Percentiles rank a stretch among this genome's conserved stretches.
Evolutionary conservation across 2,888 invertebrate genomes (phyloP).

Genomic region (Ophion costatus): DNA sequence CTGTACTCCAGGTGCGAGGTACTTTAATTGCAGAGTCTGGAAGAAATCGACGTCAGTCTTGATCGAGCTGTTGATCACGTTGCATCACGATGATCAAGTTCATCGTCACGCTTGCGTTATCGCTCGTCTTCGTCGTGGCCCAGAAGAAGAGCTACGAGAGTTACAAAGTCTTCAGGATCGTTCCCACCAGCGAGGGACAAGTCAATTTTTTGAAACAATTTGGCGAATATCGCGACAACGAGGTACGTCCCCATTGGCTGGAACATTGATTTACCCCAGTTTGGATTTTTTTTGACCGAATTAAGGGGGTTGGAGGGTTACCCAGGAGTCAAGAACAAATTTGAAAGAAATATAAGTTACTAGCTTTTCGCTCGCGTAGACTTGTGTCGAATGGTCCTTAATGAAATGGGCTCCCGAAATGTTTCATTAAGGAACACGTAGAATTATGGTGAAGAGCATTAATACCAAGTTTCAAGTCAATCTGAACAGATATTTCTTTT

Average conservation of each 20-base stretch:
- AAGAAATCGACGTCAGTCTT: slow-evolving; percentile 46
- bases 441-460: too few relatives aligned
- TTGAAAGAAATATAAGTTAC: too few relatives aligned
- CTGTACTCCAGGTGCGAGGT: neutral
- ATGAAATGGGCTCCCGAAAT: too few relatives aligned
- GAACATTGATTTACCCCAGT: neutral
- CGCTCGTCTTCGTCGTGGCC: slow-evolving; percentile 67
- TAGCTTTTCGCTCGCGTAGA: too few relatives aligned
- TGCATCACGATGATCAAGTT: slow-evolving; percentile 71
- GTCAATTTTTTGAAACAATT: slow-evolving; percentile 82
- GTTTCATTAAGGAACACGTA: too few relatives aligned
- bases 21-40: slow-evolving; percentile 5
- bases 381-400: too few relatives aligned
- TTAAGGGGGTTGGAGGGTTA: too few relatives aligned
- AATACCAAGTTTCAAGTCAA: too few relatives aligned
- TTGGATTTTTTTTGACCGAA: too few relatives aligned
- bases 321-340: too few relatives aligned
- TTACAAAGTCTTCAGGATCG: slow-evolving; percentile 86
- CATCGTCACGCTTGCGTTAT: slow-evolving; percentile 66
- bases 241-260: slow-evolving; percentile 49
- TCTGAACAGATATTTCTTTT: too few relatives aligned
- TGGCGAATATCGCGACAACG: slow-evolving; percentile 66
- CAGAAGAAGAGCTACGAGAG: slow-evolving; percentile 84
- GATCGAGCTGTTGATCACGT: slow-evolving; percentile 36
- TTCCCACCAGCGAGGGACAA: slow-evolving; percentile 84